Evolutionary conservation across 2,113 vertebrate genomes (phyloP).

Genomic region (Ranitomeya imitator): DNA sequence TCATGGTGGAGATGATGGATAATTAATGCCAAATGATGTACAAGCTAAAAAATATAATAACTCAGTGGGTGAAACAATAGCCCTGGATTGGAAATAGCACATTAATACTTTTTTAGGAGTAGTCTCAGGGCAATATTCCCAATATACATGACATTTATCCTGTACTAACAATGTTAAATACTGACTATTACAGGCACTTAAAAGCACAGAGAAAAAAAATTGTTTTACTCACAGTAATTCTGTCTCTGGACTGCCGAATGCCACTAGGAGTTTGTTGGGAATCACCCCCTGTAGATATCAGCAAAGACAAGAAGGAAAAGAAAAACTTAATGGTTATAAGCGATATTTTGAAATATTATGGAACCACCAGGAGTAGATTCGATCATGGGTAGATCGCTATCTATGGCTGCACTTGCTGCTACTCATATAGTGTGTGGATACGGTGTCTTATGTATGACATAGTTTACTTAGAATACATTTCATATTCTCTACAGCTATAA

Average conservation of each 20-base stretch:
- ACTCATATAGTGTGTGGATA: background rate
- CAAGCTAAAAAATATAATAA: too few species aligned
- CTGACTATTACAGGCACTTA: background rate
- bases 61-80: too few species aligned
- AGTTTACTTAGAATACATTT: background rate
- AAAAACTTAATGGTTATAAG: slow-evolving; percentile 17
- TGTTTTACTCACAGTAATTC: slow-evolving; percentile 85
- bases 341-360: background rate
- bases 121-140: too few species aligned
- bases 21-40: too few species aligned
- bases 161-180: background rate
- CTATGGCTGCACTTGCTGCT: background rate
- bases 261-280: slow-evolving; percentile 84
- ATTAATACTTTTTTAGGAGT: too few species aligned
- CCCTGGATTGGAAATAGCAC: too few species aligned
- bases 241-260: slow-evolving; percentile 89
- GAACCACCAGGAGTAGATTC: slow-evolving; percentile 20
- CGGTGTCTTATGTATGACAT: background rate
- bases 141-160: too few species aligned
- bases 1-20: too few species aligned
- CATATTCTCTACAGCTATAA: background rate
- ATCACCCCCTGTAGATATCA: slow-evolving; percentile 80
- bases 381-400: background rate
- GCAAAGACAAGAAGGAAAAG: slow-evolving; percentile 63
- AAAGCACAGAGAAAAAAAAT: background rate